Evolutionary conservation across 2,888 invertebrate species (phyloP), one percentile per base, ranked within the genome.

Genomic region (Drosophila kuntzei): DNA sequence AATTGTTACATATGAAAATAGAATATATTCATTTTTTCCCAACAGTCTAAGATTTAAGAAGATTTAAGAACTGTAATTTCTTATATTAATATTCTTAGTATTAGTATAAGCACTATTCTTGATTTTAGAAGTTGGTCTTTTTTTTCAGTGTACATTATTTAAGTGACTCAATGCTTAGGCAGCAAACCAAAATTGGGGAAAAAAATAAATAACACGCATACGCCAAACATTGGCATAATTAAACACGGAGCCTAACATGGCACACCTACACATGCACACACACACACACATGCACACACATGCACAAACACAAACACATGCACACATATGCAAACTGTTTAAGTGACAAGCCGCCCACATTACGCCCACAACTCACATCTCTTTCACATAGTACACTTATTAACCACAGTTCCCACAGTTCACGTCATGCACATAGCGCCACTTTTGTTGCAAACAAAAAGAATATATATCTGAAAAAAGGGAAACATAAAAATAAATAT

Each of bases 361-460:
- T 22, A 50, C 76, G 66, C 76, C 76, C 11, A 47, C 29, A 47
- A n/a, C 16, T 32, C 61, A 41, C 64, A 58, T 43, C 49, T 39
- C 49, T 29, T 34, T 39, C 25, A 43, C 18, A 43, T 20, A 53
- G 8, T 36, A 60, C 64, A 58, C 46, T 49, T 51, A 62, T 50
- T 66, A 55, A 55, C 59, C 60, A n/a, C n/a, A n/a, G n/a, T n/a
- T 51, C 29, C 51, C 57, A 85, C 78, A 70, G 69, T 68, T 62
- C 80, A 82, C 62, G 64, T 82, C 86, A 82, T 80, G 60, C 63
- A 76, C 51, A 72, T 82, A 86, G 86, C 87, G 87, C 84, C 82
- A 83, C 84, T 86, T 65, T 62, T 20, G 59, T 51, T 61, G 62
- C 58, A 53, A 69, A 57, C 12, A 2, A 50, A 50, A 53, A 47